Evolutionary conservation across 2,797 vertebrate species (phyloP), one percentile per base, ranked within the genome.

Genomic region (Knipowitschia caucasica): DNA sequence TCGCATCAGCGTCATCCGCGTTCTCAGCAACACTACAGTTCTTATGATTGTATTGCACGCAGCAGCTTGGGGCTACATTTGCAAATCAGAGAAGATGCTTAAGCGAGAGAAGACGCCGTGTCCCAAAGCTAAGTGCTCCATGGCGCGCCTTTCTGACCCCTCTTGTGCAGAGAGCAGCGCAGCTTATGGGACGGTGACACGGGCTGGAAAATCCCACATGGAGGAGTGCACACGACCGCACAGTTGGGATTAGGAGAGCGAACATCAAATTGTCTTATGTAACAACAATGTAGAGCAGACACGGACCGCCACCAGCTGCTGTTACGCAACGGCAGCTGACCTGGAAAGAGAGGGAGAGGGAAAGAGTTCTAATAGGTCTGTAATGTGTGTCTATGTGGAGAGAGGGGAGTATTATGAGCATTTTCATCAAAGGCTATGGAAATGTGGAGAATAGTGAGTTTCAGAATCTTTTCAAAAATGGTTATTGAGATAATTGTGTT

Each of bases 231-330:
- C 71, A 69, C 53, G 61, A 25, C 71, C 70, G 72, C 74, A 75
- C 64, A 64, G 68, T 71, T 62, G 35, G 78, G 88, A 90, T 91
- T 90, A 89, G 66, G 76, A 78, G 76, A 76, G 67, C 46, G 75
- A 84, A 88, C 85, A 88, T 86, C 81, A 86, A 87, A 88, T 83
- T 81, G 80, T 85, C 74, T 91, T 90, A 88, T 73, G 69, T 89
- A 90, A 91, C 79, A 4, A 76, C 79, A 80, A 56, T 71, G 81
- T 73, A 75, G 72, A 53, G 66, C 78, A 78, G 78, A 79, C 64
- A n/a, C 21, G 14, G 52, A 68, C 64, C 64, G 78, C 80, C 67
- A 80, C 77, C 77, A 82, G 67, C 78, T 74, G 73, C 69, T 78
- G 67, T 89, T 89, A 86, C 25, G 64, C 84, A 89, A 89, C 69